Percentiles rank a stretch among this genome's conserved stretches.
Conservation (phyloP, 2,113 vertebrate species). For the Chunga burmeisteri region DNA sequence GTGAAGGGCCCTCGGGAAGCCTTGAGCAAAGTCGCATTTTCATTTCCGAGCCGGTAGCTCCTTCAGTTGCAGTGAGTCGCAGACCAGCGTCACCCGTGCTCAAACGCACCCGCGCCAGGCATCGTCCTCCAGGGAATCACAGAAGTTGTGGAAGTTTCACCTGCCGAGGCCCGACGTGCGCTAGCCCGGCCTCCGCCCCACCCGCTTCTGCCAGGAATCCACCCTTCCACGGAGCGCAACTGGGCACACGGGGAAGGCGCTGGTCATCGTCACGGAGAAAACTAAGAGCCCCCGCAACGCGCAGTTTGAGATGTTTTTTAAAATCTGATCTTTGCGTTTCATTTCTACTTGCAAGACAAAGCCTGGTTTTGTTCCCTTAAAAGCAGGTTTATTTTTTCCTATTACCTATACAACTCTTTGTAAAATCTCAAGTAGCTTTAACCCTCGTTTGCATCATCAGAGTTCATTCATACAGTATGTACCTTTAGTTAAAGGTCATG, state of each 20-base stretch:
- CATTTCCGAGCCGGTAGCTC: too few relatives aligned
- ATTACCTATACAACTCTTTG: accelerated
- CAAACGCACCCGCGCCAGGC: not conserved
- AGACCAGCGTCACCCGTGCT: not conserved
- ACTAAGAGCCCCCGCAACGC: not conserved
- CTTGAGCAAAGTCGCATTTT: not conserved
- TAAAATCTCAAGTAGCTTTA: not conserved
- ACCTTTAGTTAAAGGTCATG: not conserved
- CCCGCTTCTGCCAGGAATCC: too few relatives aligned
- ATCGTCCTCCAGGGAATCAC: too few relatives aligned
- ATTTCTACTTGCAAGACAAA: not conserved
- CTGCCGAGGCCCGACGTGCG: too few relatives aligned
- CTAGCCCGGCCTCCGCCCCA: too few relatives aligned
- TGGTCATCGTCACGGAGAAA: too few relatives aligned
- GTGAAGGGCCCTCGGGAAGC: too few relatives aligned
- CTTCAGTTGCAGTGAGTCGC: not conserved
- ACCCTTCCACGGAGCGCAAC: too few relatives aligned
- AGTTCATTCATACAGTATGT: not conserved
- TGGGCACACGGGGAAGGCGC: too few relatives aligned
- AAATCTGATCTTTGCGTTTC: not conserved
- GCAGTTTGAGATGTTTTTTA: too few relatives aligned
- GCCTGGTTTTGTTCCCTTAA: not conserved
- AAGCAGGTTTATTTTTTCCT: not conserved
- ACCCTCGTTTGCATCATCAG: too few relatives aligned
- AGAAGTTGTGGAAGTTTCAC: too few relatives aligned